Evolutionary conservation across 2,888 invertebrate genomes (phyloP).

Genomic region (Geophilus truncorum): DNA sequence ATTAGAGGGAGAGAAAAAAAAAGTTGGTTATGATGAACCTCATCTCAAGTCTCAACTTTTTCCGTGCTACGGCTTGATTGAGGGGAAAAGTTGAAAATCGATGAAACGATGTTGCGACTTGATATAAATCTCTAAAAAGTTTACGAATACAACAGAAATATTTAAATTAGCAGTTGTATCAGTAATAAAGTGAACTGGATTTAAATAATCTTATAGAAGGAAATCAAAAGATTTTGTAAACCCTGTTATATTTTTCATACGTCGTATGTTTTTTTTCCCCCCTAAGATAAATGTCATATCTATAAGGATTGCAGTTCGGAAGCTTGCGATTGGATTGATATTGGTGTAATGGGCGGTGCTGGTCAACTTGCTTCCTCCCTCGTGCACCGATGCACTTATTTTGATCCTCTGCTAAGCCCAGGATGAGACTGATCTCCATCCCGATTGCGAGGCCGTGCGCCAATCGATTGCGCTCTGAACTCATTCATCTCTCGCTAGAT

Average conservation of each 20-base stretch:
- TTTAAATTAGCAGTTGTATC: no score
- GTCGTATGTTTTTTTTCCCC: no score
- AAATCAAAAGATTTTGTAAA: no score
- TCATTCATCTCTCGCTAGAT: constrained; percentile 34
- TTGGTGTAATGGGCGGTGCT: constrained; percentile 31
- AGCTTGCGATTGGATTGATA: constrained; percentile 31
- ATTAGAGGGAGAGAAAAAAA: neutral
- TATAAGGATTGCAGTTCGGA: neutral
- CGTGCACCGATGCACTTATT: constrained; percentile 14
- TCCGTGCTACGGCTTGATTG: neutral
- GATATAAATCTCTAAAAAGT: neutral
- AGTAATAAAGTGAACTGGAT: no score
- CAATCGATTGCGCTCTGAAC: constrained; percentile 30
- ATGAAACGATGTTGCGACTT: neutral
- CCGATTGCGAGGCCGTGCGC: constrained; percentile 15
- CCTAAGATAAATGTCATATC: no score
- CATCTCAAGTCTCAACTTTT: neutral
- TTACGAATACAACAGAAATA: no score
- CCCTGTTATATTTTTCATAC: no score
- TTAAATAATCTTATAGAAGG: no score
- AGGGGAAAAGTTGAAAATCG: neutral
- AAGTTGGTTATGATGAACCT: neutral
- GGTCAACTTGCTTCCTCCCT: constrained; percentile 31
- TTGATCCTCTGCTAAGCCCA: constrained; percentile 32
- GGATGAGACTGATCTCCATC: constrained; percentile 34